phyloP scores from a whole-genome alignment of 1,140 invertebrate species.

The Melanaphis sacchari region DNA sequence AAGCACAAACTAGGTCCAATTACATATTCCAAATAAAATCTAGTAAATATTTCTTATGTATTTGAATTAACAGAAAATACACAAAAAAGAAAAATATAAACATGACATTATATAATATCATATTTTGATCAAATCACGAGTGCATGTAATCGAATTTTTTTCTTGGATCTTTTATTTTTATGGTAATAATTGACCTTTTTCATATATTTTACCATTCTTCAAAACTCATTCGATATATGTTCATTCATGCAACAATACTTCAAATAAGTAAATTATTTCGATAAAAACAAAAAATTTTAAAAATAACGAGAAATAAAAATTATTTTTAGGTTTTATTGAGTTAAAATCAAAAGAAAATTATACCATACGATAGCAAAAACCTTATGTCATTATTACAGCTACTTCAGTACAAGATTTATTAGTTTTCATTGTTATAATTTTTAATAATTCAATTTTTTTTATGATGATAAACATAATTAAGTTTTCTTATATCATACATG shows the following conservation, averaged over 20 bases:
- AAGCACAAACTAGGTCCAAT: too few species aligned
- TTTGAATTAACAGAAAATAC: neutral
- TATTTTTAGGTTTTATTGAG: neutral
- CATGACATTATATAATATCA: neutral
- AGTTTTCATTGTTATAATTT: neutral
- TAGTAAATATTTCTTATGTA: neutral
- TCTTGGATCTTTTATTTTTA: neutral
- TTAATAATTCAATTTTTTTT: neutral
- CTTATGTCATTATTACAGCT: neutral
- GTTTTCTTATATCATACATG: neutral
- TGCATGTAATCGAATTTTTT: neutral
- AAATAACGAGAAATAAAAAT: neutral
- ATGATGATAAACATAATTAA: neutral
- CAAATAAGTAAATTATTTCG: neutral
- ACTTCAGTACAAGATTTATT: neutral
- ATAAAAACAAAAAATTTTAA: neutral
- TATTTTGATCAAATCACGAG: neutral
- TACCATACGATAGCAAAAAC: neutral
- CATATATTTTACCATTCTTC: neutral
- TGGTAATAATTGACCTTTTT: neutral
- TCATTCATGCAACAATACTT: neutral
- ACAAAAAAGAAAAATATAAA: neutral
- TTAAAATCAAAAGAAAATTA: neutral
- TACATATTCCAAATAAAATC: too few species aligned
- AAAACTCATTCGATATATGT: neutral